Evolutionary conservation across 2,888 invertebrate species (phyloP).

Genomic region (Netelia inedita): DNA sequence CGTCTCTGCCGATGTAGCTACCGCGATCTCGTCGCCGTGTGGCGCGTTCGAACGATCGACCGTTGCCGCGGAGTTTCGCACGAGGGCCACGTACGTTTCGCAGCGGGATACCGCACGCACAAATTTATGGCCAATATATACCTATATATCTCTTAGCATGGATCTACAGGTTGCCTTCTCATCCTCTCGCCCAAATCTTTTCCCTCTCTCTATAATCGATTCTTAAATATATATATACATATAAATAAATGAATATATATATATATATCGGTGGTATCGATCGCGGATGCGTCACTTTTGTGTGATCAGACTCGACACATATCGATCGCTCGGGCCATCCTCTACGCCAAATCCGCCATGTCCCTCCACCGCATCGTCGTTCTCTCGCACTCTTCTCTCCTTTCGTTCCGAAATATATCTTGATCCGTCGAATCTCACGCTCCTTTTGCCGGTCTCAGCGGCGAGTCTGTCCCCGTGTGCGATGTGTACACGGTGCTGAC

Average conservation of each 20-base stretch:
- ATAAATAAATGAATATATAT: not conserved
- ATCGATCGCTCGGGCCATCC: constrained; percentile 40
- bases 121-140: constrained; percentile 58
- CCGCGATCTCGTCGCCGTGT: constrained; percentile 67
- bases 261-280: not conserved
- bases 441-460: constrained; percentile 35
- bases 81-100: constrained; percentile 67
- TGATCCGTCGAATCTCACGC: constrained; percentile 63
- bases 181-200: constrained; percentile 30
- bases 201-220: not conserved
- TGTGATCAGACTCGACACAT: constrained; percentile 60
- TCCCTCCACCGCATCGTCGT: constrained; percentile 14
- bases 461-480: not conserved
- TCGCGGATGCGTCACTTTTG: constrained; percentile 44
- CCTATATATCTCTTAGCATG: not conserved
- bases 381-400: constrained; percentile 19
- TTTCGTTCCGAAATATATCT: constrained; percentile 55
- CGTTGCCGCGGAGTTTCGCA: constrained; percentile 69
- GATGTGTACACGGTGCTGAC: not conserved
- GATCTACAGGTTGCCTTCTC: constrained; percentile 32
- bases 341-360: constrained; percentile 32
- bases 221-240: not conserved
- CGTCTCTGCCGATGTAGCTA: constrained; percentile 66
- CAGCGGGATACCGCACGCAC: constrained; percentile 69
- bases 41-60: constrained; percentile 69